phyloP scores from a whole-genome alignment of 2,888 invertebrate genomes.

The Cordilura impudica region DNA sequence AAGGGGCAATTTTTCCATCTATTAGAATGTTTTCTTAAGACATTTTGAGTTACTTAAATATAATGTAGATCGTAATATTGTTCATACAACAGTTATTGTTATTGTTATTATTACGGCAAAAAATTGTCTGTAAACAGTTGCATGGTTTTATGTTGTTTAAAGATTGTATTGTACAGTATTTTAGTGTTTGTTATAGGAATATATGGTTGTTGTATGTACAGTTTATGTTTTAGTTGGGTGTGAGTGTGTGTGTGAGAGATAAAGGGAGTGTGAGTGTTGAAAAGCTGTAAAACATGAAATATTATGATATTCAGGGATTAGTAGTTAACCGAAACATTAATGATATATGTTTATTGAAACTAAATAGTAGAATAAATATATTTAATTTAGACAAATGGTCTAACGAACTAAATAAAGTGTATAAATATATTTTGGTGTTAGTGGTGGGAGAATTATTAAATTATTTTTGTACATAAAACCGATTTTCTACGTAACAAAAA shows the following conservation, averaged over 20 bases:
- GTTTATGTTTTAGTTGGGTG: neutral
- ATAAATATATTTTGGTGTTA: too few species aligned
- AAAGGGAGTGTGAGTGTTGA: conserved; percentile 26
- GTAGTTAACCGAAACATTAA: conserved; percentile 34
- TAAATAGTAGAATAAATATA: conserved; percentile 22
- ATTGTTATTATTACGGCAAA: conserved; percentile 49
- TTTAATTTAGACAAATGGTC: neutral
- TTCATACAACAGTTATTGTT: conserved; percentile 39
- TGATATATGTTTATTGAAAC: conserved; percentile 59
- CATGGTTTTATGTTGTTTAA: conserved; percentile 52
- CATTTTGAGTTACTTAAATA: conserved; percentile 53
- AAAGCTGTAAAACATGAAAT: conserved; percentile 59
- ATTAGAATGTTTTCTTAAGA: conserved; percentile 28
- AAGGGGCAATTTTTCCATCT: conserved; percentile 29
- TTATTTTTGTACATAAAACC: too few species aligned
- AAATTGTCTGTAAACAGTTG: conserved; percentile 52
- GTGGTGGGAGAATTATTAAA: too few species aligned
- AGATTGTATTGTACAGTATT: conserved; percentile 15
- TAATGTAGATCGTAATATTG: conserved; percentile 35
- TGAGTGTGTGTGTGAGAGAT: neutral
- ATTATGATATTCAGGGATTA: conserved; percentile 56
- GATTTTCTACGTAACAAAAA: too few species aligned
- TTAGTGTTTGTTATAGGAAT: conserved; percentile 43
- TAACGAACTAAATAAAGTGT: neutral
- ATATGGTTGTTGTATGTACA: conserved; percentile 10